Evolutionary conservation across 2,797 vertebrate genomes (phyloP).

Genomic region (Menidia menidia): DNA sequence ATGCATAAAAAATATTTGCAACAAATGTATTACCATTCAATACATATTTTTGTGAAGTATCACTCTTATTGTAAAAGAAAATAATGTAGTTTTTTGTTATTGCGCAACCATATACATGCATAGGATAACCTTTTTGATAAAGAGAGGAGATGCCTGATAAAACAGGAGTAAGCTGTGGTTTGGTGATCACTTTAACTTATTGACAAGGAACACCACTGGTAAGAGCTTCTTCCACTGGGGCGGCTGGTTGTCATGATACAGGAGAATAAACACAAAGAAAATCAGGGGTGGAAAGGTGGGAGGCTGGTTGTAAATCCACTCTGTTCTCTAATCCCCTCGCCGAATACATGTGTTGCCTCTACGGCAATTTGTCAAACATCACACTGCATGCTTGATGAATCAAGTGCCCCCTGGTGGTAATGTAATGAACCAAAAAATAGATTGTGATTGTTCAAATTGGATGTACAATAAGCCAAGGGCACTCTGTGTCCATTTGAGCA

Average conservation of each 20-base stretch:
- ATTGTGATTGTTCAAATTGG: conserved; percentile 79
- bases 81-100: not conserved
- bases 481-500: conserved; percentile 57
- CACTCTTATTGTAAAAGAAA: not conserved
- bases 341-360: conserved; percentile 72
- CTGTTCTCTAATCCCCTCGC: conserved; percentile 64
- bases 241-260: conserved; percentile 47
- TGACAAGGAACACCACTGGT: conserved; percentile 6
- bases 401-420: conserved; percentile 86
- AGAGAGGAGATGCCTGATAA: not conserved
- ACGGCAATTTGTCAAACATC: conserved; percentile 79
- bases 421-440: conserved; percentile 80
- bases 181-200: conserved; percentile 1
- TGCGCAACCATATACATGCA: no score
- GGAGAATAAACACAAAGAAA: conserved; percentile 58
- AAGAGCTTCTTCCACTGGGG: conserved; percentile 35
- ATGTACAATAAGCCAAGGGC: conserved; percentile 76
- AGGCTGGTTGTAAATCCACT: conserved; percentile 60
- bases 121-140: not conserved
- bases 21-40: not conserved
- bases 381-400: conserved; percentile 77
- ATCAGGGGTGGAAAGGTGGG: conserved; percentile 49
- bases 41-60: not conserved
- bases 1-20: not conserved
- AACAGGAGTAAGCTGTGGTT: not conserved